Conservation (phyloP, 1,140 invertebrate species). For the Agrypnia vestita region DNA sequence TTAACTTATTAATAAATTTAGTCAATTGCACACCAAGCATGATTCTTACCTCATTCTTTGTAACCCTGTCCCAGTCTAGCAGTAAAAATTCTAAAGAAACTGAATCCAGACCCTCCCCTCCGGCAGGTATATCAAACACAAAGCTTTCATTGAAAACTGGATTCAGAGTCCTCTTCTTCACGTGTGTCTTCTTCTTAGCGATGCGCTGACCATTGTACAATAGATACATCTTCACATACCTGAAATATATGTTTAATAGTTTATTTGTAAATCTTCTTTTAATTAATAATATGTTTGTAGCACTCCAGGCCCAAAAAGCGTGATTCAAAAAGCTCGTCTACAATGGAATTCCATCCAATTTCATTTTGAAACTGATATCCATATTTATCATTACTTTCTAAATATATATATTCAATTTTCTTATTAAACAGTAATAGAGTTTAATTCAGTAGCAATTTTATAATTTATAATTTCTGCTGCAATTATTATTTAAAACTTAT, state of each 20-base stretch:
- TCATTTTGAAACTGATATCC: too few species aligned
- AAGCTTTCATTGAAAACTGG: slow-evolving; percentile 99
- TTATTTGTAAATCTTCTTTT: neutral
- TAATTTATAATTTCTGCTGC: too few species aligned
- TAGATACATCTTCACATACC: slow-evolving; percentile 96
- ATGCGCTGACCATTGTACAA: slow-evolving; percentile 97
- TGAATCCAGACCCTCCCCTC: slow-evolving; percentile 80
- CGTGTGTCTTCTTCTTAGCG: slow-evolving; percentile 99
- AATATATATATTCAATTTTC: too few species aligned
- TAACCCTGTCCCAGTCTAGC: slow-evolving; percentile 97
- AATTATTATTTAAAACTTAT: too few species aligned
- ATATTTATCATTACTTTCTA: too few species aligned
- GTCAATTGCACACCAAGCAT: neutral
- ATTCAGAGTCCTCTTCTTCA: slow-evolving; percentile 97
- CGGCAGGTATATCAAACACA: slow-evolving; percentile 86
- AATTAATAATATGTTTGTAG: neutral
- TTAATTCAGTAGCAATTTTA: too few species aligned
- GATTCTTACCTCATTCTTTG: slow-evolving; percentile 91
- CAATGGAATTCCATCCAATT: too few species aligned
- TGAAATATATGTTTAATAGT: slow-evolving; percentile 56
- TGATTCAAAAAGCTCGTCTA: too few species aligned
- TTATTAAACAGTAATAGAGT: too few species aligned
- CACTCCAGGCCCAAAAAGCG: too few species aligned
- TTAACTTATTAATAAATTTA: too few species aligned
- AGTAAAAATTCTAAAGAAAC: slow-evolving; percentile 94